Evolutionary conservation across 2,113 vertebrate species (phyloP).

Genomic region (Eclectus roratus): DNA sequence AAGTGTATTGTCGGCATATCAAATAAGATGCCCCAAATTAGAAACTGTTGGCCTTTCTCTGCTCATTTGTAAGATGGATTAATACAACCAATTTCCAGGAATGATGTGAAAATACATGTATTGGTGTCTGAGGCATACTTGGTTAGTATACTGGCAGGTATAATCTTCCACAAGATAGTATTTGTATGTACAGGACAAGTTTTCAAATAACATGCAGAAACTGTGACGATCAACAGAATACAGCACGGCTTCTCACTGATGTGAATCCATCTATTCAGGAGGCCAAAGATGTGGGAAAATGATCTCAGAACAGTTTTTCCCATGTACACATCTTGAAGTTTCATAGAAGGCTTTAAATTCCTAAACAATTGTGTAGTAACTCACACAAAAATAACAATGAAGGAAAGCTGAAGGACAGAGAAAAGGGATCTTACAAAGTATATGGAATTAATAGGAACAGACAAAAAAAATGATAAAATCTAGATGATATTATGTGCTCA

Average conservation of each 20-base stretch:
- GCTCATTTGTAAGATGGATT: background rate
- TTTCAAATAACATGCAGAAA: background rate
- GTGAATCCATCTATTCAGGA: background rate
- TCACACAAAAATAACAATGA: background rate
- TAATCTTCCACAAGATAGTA: background rate
- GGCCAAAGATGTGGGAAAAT: background rate
- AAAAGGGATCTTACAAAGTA: background rate
- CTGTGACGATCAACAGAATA: background rate
- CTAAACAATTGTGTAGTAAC: background rate
- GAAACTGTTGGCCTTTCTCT: background rate
- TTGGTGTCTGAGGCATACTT: background rate
- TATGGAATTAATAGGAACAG: background rate
- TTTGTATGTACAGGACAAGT: background rate
- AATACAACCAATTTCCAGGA: background rate
- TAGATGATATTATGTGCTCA: background rate
- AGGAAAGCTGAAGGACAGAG: background rate
- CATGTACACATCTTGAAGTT: background rate
- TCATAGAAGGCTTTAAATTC: background rate
- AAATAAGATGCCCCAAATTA: background rate
- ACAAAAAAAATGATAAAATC: background rate
- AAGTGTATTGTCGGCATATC: background rate
- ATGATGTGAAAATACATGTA: background rate
- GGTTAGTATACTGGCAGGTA: background rate
- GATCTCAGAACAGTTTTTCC: background rate
- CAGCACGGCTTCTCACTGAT: background rate